Evolutionary conservation across 2,888 invertebrate species (phyloP).

Genomic region (Parascotia fuliginaria): DNA sequence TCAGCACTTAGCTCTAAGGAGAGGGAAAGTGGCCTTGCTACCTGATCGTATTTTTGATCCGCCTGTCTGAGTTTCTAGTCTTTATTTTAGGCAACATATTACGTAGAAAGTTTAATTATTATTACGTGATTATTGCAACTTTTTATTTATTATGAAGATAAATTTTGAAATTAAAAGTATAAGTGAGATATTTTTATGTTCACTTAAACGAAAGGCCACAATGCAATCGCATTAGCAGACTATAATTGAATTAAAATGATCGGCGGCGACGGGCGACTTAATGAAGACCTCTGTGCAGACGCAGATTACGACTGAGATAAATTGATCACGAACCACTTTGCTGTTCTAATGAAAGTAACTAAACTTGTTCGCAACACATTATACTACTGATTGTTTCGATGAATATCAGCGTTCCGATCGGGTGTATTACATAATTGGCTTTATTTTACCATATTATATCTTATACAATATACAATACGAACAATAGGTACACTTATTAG

Average conservation of each 20-base stretch:
- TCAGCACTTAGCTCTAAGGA: slow-evolving; percentile 50
- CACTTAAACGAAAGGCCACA: slow-evolving; percentile 4
- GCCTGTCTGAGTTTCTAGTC: slow-evolving; percentile 3
- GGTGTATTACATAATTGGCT: slow-evolving; percentile 27
- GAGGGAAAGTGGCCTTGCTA: slow-evolving; percentile 72
- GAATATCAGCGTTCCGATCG: slow-evolving; percentile 21
- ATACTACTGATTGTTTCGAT: slow-evolving; percentile 31
- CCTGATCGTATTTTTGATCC: slow-evolving; percentile 32
- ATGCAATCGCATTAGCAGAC: slow-evolving; percentile 16
- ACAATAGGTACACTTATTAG: no score
- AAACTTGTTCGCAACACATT: slow-evolving; percentile 38
- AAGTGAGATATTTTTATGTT: not conserved
- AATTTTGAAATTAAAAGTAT: no score
- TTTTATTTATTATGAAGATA: no score
- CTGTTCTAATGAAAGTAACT: slow-evolving; percentile 53
- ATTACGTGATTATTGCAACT: no score
- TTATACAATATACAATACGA: no score
- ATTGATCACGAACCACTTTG: slow-evolving; percentile 45
- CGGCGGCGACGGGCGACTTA: slow-evolving; percentile 25
- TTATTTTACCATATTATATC: no score
- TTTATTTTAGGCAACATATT: slow-evolving; percentile 1
- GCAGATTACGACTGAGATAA: slow-evolving; percentile 53
- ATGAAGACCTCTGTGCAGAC: slow-evolving; percentile 37
- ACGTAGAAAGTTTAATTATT: not conserved
- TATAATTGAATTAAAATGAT: slow-evolving; percentile 15